Evolutionary conservation across 2,113 vertebrate species (phyloP), one percentile per base, ranked within the genome.

Genomic region (Acinonyx jubatus): DNA sequence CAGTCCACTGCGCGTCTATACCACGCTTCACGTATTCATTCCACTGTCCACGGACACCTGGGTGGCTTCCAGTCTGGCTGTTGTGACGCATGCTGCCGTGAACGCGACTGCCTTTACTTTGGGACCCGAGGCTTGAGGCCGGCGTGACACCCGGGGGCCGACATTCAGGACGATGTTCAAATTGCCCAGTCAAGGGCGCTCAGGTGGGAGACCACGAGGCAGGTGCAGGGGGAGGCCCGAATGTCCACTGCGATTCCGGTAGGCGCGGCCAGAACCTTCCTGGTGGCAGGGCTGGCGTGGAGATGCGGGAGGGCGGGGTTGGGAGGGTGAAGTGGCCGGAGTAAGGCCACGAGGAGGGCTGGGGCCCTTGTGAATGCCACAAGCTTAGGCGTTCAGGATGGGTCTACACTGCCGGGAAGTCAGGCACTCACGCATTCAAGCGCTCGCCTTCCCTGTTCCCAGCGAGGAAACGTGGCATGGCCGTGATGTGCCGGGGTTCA

Each of bases 1-100:
- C 11, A 48, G 15, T 27, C 52, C 36, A 0, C 0, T 0, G 3
- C 4, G 4, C 0, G 33, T 1, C 13, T 0, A 1, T 0, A 11
- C 31, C 31, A 8, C 36, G 0, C 38, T 33, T 52, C 1, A 41
- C 25, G 7, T 18, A 0, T 3, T 21, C 25, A 3, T 7, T 18
- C 48, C 14, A 10, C 57, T 1, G 2, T 38, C 27, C 2, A 36
- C 0, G 10, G 31, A 83, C 45, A 16, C 23, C 1, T 1, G 63
- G 36, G 50, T 10, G 6, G 7, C 4, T 7, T 33, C n/a, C 0
- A 0, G 12, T 3, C 57, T 21, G 11, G 66, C 41, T 33, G 0
- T 0, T 3, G 19, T 23, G 29, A 41, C 2, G 31, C 13, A 1
- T 0, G 16, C 61, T 25, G n/a, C 33, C 1, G 2, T 0, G 7